These are phyloP conservation scores for Drosophila kepulauana DNA, from an alignment of 1,140 invertebrate genomes.

Conservation along the genomic window DNA sequence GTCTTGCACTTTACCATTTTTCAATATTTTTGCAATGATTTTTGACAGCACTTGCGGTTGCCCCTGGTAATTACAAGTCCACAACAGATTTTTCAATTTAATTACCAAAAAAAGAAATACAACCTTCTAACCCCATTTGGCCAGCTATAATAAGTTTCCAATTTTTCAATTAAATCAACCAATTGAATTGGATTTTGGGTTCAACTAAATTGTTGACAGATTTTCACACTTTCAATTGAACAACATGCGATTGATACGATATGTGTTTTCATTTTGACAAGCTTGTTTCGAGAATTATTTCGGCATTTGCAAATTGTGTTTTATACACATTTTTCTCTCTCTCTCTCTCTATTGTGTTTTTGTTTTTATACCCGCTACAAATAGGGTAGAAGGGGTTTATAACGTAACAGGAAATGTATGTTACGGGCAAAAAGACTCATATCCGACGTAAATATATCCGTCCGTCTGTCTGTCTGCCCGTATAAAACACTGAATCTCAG, in stretches of 20 bases:
- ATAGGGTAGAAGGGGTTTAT: too few relatives aligned
- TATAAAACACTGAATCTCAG: too few relatives aligned
- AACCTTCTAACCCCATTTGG: not conserved
- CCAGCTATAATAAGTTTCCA: too few relatives aligned
- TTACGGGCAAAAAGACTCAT: too few relatives aligned
- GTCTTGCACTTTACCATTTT: constrained; percentile 25
- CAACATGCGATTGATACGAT: not conserved
- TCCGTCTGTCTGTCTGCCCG: too few relatives aligned
- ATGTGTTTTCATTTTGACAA: constrained; percentile 46
- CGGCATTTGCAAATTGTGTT: constrained; percentile 46
- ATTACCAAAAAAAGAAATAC: constrained; percentile 45
- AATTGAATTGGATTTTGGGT: too few relatives aligned
- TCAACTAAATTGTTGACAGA: not conserved
- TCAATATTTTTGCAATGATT: constrained; percentile 79
- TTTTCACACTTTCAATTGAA: not conserved
- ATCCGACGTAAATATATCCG: too few relatives aligned
- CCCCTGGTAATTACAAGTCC: constrained; percentile 57
- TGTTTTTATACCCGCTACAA: too few relatives aligned
- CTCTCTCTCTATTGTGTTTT: too few relatives aligned
- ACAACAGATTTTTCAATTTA: constrained; percentile 62
- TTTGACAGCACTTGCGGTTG: constrained; percentile 63
- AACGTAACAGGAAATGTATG: too few relatives aligned
- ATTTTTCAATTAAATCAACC: not conserved
- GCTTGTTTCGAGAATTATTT: constrained; percentile 36
- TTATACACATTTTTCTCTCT: constrained; percentile 10